phyloP scores from a whole-genome alignment of 2,888 invertebrate species.

The Stratiomys singularior region DNA sequence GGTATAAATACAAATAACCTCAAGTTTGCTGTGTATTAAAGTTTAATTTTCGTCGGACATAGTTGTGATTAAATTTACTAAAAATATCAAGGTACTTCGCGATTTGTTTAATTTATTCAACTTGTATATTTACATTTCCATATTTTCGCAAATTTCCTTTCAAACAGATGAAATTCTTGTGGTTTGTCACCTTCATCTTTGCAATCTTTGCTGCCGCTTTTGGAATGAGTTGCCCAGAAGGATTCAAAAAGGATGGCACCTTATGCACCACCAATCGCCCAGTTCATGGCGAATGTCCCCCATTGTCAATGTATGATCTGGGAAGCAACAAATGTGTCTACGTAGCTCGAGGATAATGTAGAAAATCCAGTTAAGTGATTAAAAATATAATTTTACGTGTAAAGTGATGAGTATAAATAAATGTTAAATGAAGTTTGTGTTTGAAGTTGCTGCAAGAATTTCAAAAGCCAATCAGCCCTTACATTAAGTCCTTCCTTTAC shows the following conservation, averaged over 20 bases:
- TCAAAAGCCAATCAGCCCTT: no score
- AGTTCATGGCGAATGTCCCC: constrained; percentile 60
- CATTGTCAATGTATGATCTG: constrained; percentile 56
- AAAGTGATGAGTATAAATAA: no score
- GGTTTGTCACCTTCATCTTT: constrained; percentile 57
- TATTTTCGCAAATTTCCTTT: background rate
- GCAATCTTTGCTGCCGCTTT: constrained; percentile 56
- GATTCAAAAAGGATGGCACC: constrained; percentile 53
- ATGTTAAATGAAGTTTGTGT: no score
- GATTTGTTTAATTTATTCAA: no score
- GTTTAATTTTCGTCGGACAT: no score
- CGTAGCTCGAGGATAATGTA: constrained; percentile 24
- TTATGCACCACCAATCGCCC: constrained; percentile 57
- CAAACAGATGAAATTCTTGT: constrained; percentile 58
- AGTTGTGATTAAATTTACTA: no score
- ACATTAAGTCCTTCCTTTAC: no score
- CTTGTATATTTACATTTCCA: background rate
- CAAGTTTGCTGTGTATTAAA: no score
- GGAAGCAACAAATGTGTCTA: constrained; percentile 60
- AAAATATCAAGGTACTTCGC: no score
- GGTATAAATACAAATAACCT: no score
- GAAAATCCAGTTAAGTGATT: background rate
- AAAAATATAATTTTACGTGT: no score
- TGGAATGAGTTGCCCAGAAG: constrained; percentile 56
- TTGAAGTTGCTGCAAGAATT: no score